Conservation (phyloP, 1,140 invertebrate species). For the Leptestheria dahalacensis region DNA sequence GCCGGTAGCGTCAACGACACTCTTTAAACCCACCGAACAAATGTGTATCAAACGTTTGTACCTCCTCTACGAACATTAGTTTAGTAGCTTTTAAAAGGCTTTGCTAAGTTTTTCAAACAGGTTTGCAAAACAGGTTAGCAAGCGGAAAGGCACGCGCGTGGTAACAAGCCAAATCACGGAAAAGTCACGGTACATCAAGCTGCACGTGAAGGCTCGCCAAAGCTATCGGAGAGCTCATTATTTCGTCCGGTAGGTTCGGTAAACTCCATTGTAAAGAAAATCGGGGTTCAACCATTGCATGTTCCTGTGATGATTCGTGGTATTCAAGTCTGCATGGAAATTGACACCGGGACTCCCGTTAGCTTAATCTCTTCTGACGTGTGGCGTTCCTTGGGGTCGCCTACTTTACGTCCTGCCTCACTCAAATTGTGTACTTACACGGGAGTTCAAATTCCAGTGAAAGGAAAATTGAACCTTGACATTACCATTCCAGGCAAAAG, state of each 20-base stretch:
- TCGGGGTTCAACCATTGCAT: too few species aligned
- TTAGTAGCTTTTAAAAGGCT: too few species aligned
- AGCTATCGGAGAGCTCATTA: background rate
- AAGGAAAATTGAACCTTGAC: background rate
- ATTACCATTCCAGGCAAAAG: background rate
- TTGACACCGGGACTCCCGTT: conserved; percentile 8
- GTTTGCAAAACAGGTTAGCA: too few species aligned
- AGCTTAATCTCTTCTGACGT: background rate
- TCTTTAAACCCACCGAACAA: too few species aligned
- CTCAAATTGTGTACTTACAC: background rate
- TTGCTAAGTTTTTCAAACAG: too few species aligned
- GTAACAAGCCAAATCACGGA: background rate
- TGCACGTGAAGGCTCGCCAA: background rate
- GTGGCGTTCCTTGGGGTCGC: background rate
- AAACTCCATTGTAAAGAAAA: too few species aligned
- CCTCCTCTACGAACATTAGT: too few species aligned
- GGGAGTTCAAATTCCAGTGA: background rate
- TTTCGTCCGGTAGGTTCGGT: background rate
- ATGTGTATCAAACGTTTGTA: too few species aligned
- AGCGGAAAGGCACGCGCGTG: too few species aligned
- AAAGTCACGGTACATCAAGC: background rate
- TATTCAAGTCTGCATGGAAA: background rate
- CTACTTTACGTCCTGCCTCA: background rate
- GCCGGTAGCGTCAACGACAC: too few species aligned
- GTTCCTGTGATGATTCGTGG: background rate